Base-by-base conservation (phyloP, 2,888 invertebrate species). In the Ischnus inquisitorius region DNA sequence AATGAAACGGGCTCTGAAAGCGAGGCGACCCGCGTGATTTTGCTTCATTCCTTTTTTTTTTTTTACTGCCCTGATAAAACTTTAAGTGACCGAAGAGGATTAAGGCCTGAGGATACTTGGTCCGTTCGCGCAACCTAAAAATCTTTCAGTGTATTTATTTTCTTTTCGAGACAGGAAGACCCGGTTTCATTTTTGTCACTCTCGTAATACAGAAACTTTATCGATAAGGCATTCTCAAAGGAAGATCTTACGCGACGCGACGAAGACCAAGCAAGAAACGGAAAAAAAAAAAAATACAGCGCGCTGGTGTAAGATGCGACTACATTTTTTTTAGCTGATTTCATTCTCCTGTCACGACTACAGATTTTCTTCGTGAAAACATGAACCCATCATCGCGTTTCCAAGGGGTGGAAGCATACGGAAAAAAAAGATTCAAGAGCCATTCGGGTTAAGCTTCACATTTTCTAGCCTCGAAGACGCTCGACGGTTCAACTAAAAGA, bases 1-100 rank as follows among this genome's bases (percentile, higher is more conserved):
- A 74, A 78, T 74, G 68, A 62, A 82, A 8, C 68, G 68, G 80
- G 60, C 68, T 80, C 48, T 80, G 48, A 62, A 82, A 68, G 65
- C 28, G 19, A 16, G 25, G n/a, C 54, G 46, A 51, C 10, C 10
- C 65, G 12, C n/a, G 78, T 74, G 67, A 41, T 78, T 48, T 14
- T n/a, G 19, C 28, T 25, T 16, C 16, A 34, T 64, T 62, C 14
- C n/a, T 34, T 74, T 79, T 72, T 71, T 64, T 51, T 6, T 43
- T 39, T 60, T 75, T 39, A 64, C 28, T 25, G 41, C 43, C 39
- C 39, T 57, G 74, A 82, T 75, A 69, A 79, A 82, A 82, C 51
- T 78, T 75, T 46, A 43, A 75, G 78, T 69, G 62, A 39, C 64
- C 69, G 54, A 54, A 54, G 62, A 62, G n/a, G 25, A 14, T 28